A percentile compares a stretch with the other conserved stretches of the same genome.
phyloP scores from a whole-genome alignment of 1,140 invertebrate species.

The Papilio polyxenes region DNA sequence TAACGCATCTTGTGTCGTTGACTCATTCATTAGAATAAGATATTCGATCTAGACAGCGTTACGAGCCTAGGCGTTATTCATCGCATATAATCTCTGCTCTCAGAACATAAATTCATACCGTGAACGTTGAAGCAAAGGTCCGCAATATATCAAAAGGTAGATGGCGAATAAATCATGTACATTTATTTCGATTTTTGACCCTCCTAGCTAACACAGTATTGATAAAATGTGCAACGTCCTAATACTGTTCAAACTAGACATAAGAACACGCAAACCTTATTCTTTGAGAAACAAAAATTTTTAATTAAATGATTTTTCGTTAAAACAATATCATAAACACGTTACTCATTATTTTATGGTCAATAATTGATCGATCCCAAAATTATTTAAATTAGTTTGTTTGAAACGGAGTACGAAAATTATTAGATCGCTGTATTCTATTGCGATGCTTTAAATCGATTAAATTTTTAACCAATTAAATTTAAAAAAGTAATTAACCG shows the following conservation, averaged over 20 bases:
- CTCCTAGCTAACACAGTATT: background rate
- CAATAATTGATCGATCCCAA: too few species aligned
- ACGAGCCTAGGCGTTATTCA: slow-evolving; percentile 46
- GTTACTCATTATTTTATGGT: too few species aligned
- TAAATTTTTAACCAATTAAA: too few species aligned
- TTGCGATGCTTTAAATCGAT: too few species aligned
- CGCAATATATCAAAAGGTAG: background rate
- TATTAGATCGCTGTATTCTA: too few species aligned
- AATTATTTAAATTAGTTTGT: too few species aligned
- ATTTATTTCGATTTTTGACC: background rate
- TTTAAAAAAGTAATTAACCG: background rate
- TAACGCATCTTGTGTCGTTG: slow-evolving; percentile 63
- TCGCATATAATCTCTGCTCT: slow-evolving; percentile 39
- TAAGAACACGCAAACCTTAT: background rate
- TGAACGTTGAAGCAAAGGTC: background rate
- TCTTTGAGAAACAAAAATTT: background rate
- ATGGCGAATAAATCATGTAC: background rate
- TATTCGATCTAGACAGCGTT: slow-evolving; percentile 52
- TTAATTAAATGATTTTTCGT: background rate
- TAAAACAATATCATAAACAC: background rate
- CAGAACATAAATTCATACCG: background rate
- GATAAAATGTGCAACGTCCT: too few species aligned
- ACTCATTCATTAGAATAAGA: slow-evolving; percentile 66
- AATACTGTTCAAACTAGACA: too few species aligned
- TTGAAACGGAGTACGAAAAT: too few species aligned